Conservation (phyloP, 2,888 invertebrate species). For the Plagiodera versicolora region DNA sequence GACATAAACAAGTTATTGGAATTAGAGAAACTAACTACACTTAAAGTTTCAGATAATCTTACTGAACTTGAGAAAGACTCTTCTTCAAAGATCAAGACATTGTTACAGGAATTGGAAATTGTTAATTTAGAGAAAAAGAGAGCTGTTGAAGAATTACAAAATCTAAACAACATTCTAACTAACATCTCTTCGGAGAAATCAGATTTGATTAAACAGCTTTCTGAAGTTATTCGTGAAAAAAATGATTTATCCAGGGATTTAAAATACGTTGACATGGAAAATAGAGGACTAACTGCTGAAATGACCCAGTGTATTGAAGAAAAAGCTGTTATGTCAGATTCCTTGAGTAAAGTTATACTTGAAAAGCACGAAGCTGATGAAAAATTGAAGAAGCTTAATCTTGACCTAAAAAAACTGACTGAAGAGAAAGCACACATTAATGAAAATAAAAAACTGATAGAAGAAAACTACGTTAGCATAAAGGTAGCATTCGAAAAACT, state of each 20-base stretch:
- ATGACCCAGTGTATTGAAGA: not conserved
- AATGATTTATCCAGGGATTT: slow-evolving; percentile 1
- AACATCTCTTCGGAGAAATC: not conserved
- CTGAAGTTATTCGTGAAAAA: not conserved
- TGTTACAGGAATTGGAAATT: not conserved
- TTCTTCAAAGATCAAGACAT: not conserved
- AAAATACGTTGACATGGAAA: not conserved
- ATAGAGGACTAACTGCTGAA: not conserved
- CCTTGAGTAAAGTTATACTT: not conserved
- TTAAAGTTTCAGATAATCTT: slow-evolving; percentile 6
- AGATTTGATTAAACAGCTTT: not conserved
- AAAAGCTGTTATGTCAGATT: not conserved
- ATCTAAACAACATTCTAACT: not conserved
- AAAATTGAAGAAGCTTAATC: not conserved
- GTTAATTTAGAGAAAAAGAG: not conserved
- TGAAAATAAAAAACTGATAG: not conserved
- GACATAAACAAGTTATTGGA: not conserved
- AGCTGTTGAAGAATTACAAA: not conserved
- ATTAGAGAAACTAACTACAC: not conserved
- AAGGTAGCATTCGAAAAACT: slow-evolving; percentile 9
- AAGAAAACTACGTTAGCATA: slow-evolving; percentile 13
- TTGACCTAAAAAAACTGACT: not conserved
- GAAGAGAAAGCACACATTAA: not conserved
- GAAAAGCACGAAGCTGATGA: not conserved
- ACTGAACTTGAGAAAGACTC: not conserved